Evolutionary conservation across 2,888 invertebrate genomes (phyloP).

Genomic region (Cephus sareptanus): DNA sequence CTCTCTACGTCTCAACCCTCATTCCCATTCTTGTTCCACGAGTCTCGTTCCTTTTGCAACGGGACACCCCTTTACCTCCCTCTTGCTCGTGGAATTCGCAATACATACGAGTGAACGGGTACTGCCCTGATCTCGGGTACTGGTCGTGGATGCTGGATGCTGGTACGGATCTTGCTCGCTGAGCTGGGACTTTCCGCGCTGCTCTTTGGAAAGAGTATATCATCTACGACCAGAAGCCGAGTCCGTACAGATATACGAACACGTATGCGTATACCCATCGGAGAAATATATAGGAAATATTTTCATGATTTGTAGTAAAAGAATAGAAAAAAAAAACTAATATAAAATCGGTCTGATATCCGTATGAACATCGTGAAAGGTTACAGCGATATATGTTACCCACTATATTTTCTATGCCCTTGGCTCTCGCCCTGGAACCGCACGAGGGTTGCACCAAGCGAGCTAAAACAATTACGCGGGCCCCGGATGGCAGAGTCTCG

Average conservation of each 20-base stretch:
- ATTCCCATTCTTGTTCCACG: not conserved
- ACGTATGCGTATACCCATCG: not conserved
- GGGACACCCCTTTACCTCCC: not conserved
- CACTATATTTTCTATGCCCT: not conserved
- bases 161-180: not conserved
- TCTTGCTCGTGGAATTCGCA: not conserved
- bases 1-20: not conserved
- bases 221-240: not conserved
- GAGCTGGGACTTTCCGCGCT: not conserved
- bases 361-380: not conserved
- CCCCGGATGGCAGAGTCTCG: constrained; percentile 37
- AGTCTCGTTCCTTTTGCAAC: not conserved
- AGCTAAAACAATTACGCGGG: constrained; percentile 58
- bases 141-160: not conserved
- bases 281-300: not conserved
- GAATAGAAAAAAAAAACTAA: not conserved
- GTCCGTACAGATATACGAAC: not conserved
- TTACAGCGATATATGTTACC: not conserved
- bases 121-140: not conserved
- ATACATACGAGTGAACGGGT: not conserved
- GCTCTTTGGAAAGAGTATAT: not conserved
- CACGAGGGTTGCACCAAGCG: constrained; percentile 14
- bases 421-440: not conserved
- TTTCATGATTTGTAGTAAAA: not conserved
- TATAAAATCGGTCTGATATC: not conserved